Evolutionary conservation across 2,113 vertebrate species (phyloP), one percentile per base, ranked within the genome.

Genomic region (Polypterus senegalus): DNA sequence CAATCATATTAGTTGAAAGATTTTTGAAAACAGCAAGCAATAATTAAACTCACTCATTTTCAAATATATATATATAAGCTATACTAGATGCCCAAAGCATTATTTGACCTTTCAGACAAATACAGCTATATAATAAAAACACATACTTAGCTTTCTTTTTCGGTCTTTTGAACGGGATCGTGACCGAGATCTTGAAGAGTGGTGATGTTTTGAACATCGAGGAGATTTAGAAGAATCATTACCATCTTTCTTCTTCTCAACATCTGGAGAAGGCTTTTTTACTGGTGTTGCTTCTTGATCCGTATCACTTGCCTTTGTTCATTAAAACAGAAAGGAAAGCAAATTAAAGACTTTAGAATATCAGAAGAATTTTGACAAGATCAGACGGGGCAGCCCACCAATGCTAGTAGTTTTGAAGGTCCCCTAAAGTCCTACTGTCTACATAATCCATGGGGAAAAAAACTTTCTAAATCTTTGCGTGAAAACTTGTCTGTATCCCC

Each of bases 201-300:
- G 89, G 73, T 92, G 90, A 71, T 94, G 91, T 81, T 92, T 98
- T 68, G 89, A 89, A 64, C 81, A 79, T 86, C 88, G 87, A 62
- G 92, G 92, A 65, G 90, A 93, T 79, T 82, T 84, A 51, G 92
- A 91, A 45, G 86, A 78, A 72, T 95, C 93, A 75, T 88, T 86
- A n/a, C 73, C 81, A 54, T 88, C 87, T 74, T 87, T 91, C 75
- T 84, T 89, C 76, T 85, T 91, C 63, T 91, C 87, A 70, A 78
- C 77, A 70, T 86, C 85, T 58, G 89, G 87, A 55, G 89, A 87
- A 7, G 77, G 81, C 61, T 83, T 84, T 76, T 86, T 91, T 57
- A 77, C 79, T 61, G 69, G 78, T 69, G 83, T 67, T 69, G 81
- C 86, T 46, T 85, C 88, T 65, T 83, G 85, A 67, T 90, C 88